Base-by-base conservation (phyloP, 2,888 invertebrate genomes). In the Augiades crinisus region DNA sequence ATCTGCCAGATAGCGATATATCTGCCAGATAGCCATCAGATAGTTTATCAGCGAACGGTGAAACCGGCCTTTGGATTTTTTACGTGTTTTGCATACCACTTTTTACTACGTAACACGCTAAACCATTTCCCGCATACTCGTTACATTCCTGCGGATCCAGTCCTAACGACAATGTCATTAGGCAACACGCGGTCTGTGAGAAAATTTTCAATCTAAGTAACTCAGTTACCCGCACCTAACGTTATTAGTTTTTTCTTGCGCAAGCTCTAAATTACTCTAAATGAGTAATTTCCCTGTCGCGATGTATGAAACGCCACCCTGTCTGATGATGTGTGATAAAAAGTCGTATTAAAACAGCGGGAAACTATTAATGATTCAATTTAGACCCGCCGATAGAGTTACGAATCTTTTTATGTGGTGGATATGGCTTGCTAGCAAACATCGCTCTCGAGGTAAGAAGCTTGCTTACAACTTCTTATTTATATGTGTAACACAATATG, bases 191-290 rank as follows among this genome's bases (percentile, higher is more conserved):
- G 31, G 12, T 21, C 46, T 45, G 46, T 46, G 44, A 51, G 30
- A 21, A 51, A 44, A 36, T 51, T 44, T 51, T 51, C 50, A 51
- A 51, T 51, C 50, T 51, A 8, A 36, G 36, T 44, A 51, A 51
- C 50, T 50, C 30, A 44, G 36, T 50, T 50, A 50, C 37, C 30
- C 8, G 30, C 30, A 27, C 46, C 45, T 44, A 37, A 51, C 37
- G 19, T 51, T 44, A 51, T 51, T 51, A 51, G 43, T 44, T 51
- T 51, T 44, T 50, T 36, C 43, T 13, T 14, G 43, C 8, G 12
- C 30, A 41, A 41, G 6, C 8, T 44, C 31, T 31, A 43, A 44
- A 50, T 43, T 44, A 44, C 10, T 44, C 2, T 50, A 50, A 50
- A 44, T 50, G 36, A 44, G 30, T 50, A 44, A 50, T 43, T 36